phyloP scores from a whole-genome alignment of 35 echinoderm and acorn worm genomes.

The Chiridota heheva region DNA sequence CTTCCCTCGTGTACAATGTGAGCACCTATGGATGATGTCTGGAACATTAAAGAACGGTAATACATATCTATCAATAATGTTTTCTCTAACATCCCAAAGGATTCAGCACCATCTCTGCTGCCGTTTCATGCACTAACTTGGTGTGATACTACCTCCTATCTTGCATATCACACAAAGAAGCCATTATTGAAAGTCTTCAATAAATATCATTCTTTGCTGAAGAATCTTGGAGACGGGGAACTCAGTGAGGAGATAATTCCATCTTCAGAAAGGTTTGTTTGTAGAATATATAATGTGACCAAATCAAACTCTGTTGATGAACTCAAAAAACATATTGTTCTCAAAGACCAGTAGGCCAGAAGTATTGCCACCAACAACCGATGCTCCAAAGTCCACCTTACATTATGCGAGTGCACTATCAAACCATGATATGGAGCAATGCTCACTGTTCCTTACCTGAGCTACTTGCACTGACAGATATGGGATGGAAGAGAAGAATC shows the following conservation, averaged over 20 bases:
- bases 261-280: conserved; percentile 23
- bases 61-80: conserved; percentile 3
- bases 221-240: too few species aligned
- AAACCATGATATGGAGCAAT: conserved; percentile 46
- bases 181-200: too few species aligned
- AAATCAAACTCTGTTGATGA: not conserved
- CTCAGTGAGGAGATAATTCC: conserved; percentile 1
- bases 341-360: not conserved
- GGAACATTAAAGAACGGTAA: conserved; percentile 24
- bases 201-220: too few species aligned
- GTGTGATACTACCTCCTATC: conserved; percentile 12
- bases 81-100: not conserved
- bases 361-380: conserved; percentile 24
- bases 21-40: conserved; percentile 22
- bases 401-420: conserved; percentile 41
- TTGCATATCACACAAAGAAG: too few species aligned
- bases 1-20: conserved; percentile 9
- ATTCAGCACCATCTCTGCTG: not conserved
- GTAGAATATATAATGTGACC: not conserved
- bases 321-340: not conserved
- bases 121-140: conserved; percentile 16
- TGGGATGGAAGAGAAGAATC: conserved; percentile 3
- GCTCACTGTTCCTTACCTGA: conserved; percentile 13
- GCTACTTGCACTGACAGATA: not conserved
- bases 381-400: conserved; percentile 1